Conservation (phyloP, 2,113 vertebrate genomes). For the Stegostoma tigrinum region DNA sequence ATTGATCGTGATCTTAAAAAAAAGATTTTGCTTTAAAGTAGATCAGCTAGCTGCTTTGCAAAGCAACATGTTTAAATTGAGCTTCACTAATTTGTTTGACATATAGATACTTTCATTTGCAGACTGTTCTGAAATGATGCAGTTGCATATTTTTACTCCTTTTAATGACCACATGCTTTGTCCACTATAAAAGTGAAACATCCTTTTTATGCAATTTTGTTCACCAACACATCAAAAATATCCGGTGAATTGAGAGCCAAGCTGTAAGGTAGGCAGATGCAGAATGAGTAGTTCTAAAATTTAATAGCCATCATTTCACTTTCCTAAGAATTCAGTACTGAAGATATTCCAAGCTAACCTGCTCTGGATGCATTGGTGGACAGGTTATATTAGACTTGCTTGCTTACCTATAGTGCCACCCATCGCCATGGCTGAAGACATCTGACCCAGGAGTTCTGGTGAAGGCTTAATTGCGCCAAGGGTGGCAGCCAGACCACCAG, state of each 20-base stretch:
- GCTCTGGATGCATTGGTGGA: no score
- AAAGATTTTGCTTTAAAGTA: background rate
- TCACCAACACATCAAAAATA: background rate
- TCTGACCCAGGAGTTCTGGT: constrained; percentile 61
- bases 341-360: background rate
- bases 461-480: constrained; percentile 58
- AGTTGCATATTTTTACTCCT: background rate
- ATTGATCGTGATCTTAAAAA: background rate
- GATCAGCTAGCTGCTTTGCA: background rate
- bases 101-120: background rate
- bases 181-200: background rate
- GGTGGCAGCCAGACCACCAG: constrained; percentile 56
- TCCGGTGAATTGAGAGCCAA: background rate
- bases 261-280: background rate
- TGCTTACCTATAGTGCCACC: constrained; percentile 54
- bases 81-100: background rate
- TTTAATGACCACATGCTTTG: background rate
- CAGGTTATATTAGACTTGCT: background rate
- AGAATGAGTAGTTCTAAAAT: background rate
- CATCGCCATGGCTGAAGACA: constrained; percentile 60
- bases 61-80: background rate
- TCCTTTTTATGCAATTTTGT: background rate
- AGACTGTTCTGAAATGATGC: background rate
- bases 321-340: background rate
- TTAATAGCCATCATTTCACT: background rate